These are phyloP conservation scores for Dolichallabes microphthalmus DNA, from an alignment of 2,113 vertebrate species.

Conservation along the genomic window DNA sequence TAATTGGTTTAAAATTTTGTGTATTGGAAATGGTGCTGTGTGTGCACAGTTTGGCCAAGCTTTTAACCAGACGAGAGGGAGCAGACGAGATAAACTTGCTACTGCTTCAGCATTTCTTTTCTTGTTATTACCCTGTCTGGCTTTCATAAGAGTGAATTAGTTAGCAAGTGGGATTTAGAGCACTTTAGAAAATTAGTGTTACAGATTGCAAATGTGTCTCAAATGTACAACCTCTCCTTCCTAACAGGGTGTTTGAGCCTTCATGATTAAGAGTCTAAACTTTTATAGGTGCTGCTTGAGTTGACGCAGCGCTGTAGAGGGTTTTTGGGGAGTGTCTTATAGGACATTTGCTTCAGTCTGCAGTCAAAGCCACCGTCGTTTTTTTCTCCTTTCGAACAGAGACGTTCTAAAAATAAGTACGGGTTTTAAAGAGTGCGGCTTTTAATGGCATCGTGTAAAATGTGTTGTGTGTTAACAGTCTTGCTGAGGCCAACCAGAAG, in stretches of 20 bases:
- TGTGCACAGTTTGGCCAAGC: slow-evolving; percentile 1
- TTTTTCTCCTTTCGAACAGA: slow-evolving; percentile 52
- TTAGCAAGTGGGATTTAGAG: slow-evolving; percentile 31
- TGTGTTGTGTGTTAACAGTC: slow-evolving; percentile 73
- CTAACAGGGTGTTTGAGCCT: slow-evolving; percentile 45
- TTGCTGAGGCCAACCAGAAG: slow-evolving; percentile 70
- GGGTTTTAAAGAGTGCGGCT: slow-evolving; percentile 72
- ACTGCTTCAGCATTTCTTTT: slow-evolving; percentile 49
- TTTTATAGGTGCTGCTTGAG: slow-evolving; percentile 52
- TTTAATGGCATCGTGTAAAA: slow-evolving; percentile 76
- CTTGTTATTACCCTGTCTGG: slow-evolving; percentile 61
- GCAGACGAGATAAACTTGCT: slow-evolving; percentile 36
- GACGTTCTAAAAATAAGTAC: slow-evolving; percentile 73
- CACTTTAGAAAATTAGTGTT: slow-evolving; percentile 51
- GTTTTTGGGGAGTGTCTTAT: slow-evolving; percentile 49
- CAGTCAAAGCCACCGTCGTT: slow-evolving; percentile 60
- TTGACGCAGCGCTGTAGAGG: slow-evolving; percentile 36
- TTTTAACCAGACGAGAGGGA: slow-evolving; percentile 21
- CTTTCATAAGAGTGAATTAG: slow-evolving; percentile 21
- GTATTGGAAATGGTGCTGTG: not conserved
- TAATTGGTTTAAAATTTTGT: not conserved
- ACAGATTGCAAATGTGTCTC: slow-evolving; percentile 49
- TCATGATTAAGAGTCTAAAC: slow-evolving; percentile 46
- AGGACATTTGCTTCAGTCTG: slow-evolving; percentile 43
- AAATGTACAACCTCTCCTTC: slow-evolving; percentile 48